Conservation (phyloP, 2,113 vertebrate species). For the Grammomys dolichurus region DNA sequence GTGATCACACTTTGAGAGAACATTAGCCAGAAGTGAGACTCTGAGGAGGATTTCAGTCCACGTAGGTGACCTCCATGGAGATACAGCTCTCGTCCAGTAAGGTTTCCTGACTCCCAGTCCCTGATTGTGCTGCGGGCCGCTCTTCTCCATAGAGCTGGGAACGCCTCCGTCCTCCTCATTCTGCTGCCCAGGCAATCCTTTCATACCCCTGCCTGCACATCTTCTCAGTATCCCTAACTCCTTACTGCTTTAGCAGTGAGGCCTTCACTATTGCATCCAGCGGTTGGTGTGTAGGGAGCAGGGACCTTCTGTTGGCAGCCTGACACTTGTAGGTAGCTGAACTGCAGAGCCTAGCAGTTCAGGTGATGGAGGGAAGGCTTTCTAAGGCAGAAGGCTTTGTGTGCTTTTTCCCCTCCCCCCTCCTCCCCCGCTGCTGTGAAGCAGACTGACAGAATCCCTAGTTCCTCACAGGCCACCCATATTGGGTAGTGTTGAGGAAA, state of each 20-base stretch:
- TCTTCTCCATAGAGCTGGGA: neutral
- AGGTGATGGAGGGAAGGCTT: neutral
- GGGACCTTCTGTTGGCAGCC: neutral
- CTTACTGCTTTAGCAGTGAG: fast-evolving
- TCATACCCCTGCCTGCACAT: fast-evolving
- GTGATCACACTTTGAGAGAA: neutral
- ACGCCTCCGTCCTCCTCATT: neutral
- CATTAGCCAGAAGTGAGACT: neutral
- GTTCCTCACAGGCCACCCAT: neutral
- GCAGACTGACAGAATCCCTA: neutral
- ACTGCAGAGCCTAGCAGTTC: neutral
- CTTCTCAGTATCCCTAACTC: neutral
- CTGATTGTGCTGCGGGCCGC: fast-evolving
- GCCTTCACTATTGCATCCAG: neutral
- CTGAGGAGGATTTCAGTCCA: fast-evolving
- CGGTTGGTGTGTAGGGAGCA: neutral
- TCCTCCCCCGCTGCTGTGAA: neutral
- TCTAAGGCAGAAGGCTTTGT: no score
- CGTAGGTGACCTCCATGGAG: neutral
- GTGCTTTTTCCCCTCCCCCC: neutral
- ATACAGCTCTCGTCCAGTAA: neutral
- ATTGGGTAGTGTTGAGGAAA: fast-evolving
- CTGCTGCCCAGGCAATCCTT: neutral
- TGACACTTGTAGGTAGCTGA: neutral
- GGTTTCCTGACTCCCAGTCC: neutral